Conservation (phyloP, 2,888 invertebrate genomes). For the Scaptomyza cyrtandrae region DNA sequence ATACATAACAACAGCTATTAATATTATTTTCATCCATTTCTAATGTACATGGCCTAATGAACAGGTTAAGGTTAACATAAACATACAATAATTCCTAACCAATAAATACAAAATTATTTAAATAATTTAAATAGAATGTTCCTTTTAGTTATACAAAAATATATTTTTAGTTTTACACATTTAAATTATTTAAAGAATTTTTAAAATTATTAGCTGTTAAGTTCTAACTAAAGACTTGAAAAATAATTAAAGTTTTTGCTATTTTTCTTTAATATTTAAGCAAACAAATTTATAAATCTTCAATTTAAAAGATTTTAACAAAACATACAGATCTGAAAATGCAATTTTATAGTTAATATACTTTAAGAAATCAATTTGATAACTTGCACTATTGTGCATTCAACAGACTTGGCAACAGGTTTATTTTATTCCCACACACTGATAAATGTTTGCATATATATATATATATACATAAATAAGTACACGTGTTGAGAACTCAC, state of each 20-base stretch:
- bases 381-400: conserved; percentile 1
- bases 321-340: no score
- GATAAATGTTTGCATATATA: conserved; percentile 10
- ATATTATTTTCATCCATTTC: background rate
- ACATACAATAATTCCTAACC: background rate
- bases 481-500: conserved; percentile 16
- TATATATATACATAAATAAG: no score
- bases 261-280: no score
- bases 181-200: no score
- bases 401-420: conserved; percentile 24
- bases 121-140: background rate
- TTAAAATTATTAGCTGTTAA: no score
- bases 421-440: conserved; percentile 5
- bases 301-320: no score
- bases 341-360: no score
- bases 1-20: background rate
- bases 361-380: background rate
- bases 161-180: no score
- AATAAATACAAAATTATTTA: background rate
- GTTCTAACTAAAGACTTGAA: no score
- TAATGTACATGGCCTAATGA: background rate
- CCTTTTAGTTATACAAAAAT: background rate
- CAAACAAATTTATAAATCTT: no score
- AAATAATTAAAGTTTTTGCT: no score
- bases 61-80: background rate